These are phyloP conservation scores for Cephalophus harveyi DNA, from an alignment of 2,113 vertebrate species.

Conservation along the genomic window DNA sequence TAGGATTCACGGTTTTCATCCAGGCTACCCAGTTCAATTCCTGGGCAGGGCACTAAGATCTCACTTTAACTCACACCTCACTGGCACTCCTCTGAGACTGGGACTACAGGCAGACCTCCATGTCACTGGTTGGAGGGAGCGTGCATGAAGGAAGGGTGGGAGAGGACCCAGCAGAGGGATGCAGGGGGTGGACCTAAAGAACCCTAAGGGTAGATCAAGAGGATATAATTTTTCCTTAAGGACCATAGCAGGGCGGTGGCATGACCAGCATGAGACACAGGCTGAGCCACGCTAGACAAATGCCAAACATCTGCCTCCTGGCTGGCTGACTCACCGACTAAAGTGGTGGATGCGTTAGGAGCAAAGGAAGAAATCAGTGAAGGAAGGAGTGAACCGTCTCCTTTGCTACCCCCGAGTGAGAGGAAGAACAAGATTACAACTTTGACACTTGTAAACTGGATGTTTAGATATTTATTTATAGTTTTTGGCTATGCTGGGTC, in stretches of 20 bases:
- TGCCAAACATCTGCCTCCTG: no score
- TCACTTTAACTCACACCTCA: neutral
- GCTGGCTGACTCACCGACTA: neutral
- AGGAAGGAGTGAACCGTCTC: neutral
- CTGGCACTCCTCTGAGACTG: neutral
- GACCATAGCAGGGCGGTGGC: neutral
- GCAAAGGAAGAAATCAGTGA: neutral
- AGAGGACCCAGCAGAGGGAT: neutral
- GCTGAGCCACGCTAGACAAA: neutral
- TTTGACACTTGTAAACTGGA: neutral
- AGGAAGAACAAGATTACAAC: rapidly evolving
- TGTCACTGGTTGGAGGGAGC: rapidly evolving
- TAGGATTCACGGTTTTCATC: neutral
- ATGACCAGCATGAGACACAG: neutral
- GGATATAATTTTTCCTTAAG: neutral
- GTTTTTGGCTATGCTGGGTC: neutral
- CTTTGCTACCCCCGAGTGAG: rapidly evolving
- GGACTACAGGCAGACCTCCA: neutral
- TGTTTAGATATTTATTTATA: neutral
- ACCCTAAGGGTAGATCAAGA: neutral
- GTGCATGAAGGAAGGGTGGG: rapidly evolving
- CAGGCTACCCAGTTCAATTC: neutral
- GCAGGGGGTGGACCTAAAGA: neutral
- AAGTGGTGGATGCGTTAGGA: neutral
- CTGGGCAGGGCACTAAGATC: neutral